Base-by-base conservation (phyloP, 2,888 invertebrate genomes). In the Nymphalis polychloros region DNA sequence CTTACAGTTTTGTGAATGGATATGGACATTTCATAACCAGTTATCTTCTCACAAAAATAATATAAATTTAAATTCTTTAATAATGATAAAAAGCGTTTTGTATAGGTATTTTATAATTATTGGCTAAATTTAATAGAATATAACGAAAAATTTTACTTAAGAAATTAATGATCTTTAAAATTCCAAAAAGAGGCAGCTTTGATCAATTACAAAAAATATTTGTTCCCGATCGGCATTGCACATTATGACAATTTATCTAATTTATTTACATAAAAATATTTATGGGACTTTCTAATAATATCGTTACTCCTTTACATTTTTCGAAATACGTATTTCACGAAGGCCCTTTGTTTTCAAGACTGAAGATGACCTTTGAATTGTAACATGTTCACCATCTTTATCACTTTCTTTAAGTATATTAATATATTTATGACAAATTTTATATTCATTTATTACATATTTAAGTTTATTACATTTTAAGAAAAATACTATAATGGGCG, bases 191-290 rank as follows among this genome's bases (percentile, higher is more conserved):
- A 20, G 60, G 17, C 20, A 62, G n/a, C 50, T 35, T 13, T 19
- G 20, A 46, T 19, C 1, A 31, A 46, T 10, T 20, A 60, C 20
- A 60, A 60, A 67, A 70, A 68, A 53, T 57, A 65, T 65, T 72
- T 72, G 74, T 71, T 69, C 73, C 70, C 71, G 63, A 70, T 68
- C 69, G 69, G 69, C 73, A 76, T 73, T 75, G 76, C 75, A 75
- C 76, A 59, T 68, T 59, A 71, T 71, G 72, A 71, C 68, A 74
- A 72, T 71, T 73, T 68, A 71, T 71, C 72, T 72, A 71, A 68
- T 70, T 72, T 73, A 72, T 68, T 64, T 72, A 72, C 72, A 72
- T 63, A 70, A 68, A 70, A 68, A 72, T 72, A 70, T 64, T 72
- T 67, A 68, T 68, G 68, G 60, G 67, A 67, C 61, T 67, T 72